Conservation (phyloP, 2,797 vertebrate genomes). For the Champsocephalus esox region DNA sequence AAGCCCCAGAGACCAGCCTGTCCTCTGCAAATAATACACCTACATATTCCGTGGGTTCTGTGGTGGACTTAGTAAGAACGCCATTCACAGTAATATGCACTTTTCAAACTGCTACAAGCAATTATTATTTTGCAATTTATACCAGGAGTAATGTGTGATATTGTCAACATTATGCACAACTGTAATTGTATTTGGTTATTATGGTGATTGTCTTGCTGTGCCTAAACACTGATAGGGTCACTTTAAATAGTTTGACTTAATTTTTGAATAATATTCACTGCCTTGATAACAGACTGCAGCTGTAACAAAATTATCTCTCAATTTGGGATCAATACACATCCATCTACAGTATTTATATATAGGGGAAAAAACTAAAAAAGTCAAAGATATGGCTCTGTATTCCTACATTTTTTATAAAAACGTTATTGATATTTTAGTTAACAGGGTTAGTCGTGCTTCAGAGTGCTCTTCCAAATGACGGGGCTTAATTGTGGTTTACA, state of each 20-base stretch:
- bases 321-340: too few species aligned
- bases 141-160: neutral
- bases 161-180: neutral
- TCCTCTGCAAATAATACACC: neutral
- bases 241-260: neutral
- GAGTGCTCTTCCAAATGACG: constrained; percentile 10
- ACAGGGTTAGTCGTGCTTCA: constrained; percentile 6
- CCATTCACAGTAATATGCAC: neutral
- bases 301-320: too few species aligned
- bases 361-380: neutral
- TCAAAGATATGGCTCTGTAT: neutral
- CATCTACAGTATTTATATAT: too few species aligned
- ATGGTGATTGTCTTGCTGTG: neutral
- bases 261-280: too few species aligned
- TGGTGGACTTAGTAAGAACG: neutral
- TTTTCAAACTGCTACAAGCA: neutral
- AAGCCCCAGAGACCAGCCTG: constrained; percentile 31
- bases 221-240: neutral
- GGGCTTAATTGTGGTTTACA: constrained; percentile 41
- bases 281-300: too few species aligned
- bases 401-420: neutral
- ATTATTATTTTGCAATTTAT: neutral
- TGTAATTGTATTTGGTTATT: neutral
- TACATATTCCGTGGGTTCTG: neutral
- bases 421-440: neutral